Base-by-base conservation (phyloP, 2,113 vertebrate species). In the Dipodomys merriami region DNA sequence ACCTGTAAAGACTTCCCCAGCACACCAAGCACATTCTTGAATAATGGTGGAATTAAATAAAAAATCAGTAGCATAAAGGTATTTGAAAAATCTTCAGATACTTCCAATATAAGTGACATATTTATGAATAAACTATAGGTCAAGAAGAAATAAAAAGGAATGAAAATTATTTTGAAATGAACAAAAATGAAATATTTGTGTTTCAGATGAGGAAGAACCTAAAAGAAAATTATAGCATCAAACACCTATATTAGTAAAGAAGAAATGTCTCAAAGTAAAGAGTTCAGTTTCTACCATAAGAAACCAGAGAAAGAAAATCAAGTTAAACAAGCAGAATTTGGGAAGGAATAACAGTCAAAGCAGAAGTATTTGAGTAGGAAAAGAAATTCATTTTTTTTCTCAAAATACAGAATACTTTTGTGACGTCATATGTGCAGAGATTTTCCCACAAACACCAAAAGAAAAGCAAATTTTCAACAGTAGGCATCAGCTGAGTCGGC, bases 241-340 rank as follows among this genome's bases (percentile, higher is more conserved):
- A 68, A 74, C 5, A 74, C 25, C 27, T 83, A 6, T 71, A 30
- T 81, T 81, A 85, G 29, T 77, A 78, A 79, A 67, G 33, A 77
- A 88, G 39, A 94, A 78, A 30, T 57, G 27, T 68, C 23, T 86
- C 73, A 60, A 8, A 33, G 39, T 57, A 29, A 15, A 46, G n/a
- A 68, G 20, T 67, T 81, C 6, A 25, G 5, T 29, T 62, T 35
- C 22, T 2, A 30, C 33, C 57, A 33, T 73, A 46, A 88, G 35
- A 30, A 83, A 44, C 15, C 69, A 76, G 62, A 67, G 78, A 71
- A 88, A 68, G 29, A 73, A 60, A 5, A 44, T 29, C 53, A 49
- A 86, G n/a, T 62, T 53, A 65, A 94, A 64, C 57, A 81, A 74
- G 35, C 33, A 80, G 18, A 95, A 60, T 80, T 29, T 81, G 35